Base-by-base conservation (phyloP, 2,113 vertebrate species). In the Trinectes maculatus region DNA sequence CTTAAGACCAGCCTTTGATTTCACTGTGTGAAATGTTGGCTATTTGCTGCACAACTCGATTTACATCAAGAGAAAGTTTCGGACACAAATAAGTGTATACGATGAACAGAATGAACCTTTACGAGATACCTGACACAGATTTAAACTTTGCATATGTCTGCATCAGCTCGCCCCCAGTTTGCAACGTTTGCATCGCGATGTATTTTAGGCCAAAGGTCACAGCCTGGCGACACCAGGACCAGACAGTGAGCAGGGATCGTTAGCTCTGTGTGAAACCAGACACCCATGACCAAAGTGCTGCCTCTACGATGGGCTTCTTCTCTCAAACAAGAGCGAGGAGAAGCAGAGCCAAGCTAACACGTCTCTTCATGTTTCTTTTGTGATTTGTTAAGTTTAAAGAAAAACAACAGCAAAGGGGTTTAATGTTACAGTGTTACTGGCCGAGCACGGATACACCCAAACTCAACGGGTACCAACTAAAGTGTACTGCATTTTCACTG, bases 141-240 rank as follows among this genome's bases (percentile, higher is more conserved):
- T 33, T 6, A 37, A 47, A 26, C 18, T 66, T 22, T 1, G 24
- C 8, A 51, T 37, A 9, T 15, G 5, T 64, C 21, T 39, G 2
- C 64, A 47, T 43, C 36, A 26, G 44, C 53, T 25, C n/a, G n/a
- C n/a, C n/a, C n/a, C 13, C 8, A 43, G 55, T 75, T 28, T 58
- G 21, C 7, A 9, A 36, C 37, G 61, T 49, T 58, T 11, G 11
- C 34, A 79, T 29, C n/a, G 11, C 28, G 44, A 58, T 63, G 28
- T 69, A 61, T 77, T 81, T 60, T 21, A 44, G 77, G 82, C 52
- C 71, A 77, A 80, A 80, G 79, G 87, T 84, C 71, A 48, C 40
- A 58, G 64, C 29, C 64, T 76, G 81, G 85, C 70, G 80, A 80
- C 83, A 86, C 49, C 9, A 22, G 7, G 67, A 22, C 69, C 81